phyloP scores from a whole-genome alignment of 1,140 invertebrate species.

The Bombus breviceps region DNA sequence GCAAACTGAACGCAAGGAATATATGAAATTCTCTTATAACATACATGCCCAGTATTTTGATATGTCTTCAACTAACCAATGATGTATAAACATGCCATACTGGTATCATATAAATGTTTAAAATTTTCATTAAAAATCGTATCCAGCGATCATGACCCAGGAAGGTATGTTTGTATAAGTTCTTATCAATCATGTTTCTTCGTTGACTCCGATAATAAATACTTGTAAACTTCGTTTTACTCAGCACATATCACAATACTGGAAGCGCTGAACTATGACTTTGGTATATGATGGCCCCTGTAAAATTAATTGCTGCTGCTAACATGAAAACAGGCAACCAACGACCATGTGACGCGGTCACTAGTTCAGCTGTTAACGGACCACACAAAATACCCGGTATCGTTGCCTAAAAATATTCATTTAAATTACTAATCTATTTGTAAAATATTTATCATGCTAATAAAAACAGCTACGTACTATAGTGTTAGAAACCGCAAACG shows the following conservation, averaged over 20 bases:
- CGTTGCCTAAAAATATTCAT: conserved; percentile 84
- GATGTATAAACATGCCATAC: conserved; percentile 33
- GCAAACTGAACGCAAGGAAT: conserved; percentile 16
- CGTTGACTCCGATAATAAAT: conserved; percentile 17
- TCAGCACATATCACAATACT: conserved; percentile 81
- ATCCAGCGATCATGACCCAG: conserved; percentile 1
- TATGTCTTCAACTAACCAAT: conserved; percentile 56
- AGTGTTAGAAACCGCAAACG: conserved; percentile 92
- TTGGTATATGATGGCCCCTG: conserved; percentile 90
- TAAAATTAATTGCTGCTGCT: conserved; percentile 89
- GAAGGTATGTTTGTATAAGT: neutral
- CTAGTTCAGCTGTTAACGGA: conserved; percentile 90
- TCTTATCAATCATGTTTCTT: neutral
- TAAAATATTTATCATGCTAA: neutral
- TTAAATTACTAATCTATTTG: neutral
- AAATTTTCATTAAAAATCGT: conserved; percentile 4
- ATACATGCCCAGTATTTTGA: conserved; percentile 47
- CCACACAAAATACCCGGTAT: conserved; percentile 91
- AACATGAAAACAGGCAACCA: conserved; percentile 91
- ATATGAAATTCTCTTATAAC: conserved; percentile 21
- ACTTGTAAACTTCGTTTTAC: neutral
- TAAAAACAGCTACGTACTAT: conserved; percentile 82
- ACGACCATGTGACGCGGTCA: conserved; percentile 87
- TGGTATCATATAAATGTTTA: conserved; percentile 2
- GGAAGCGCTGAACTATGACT: conserved; percentile 89